These are phyloP conservation scores for Thelaira solivaga DNA, from an alignment of 2,888 invertebrate species.

Conservation along the genomic window DNA sequence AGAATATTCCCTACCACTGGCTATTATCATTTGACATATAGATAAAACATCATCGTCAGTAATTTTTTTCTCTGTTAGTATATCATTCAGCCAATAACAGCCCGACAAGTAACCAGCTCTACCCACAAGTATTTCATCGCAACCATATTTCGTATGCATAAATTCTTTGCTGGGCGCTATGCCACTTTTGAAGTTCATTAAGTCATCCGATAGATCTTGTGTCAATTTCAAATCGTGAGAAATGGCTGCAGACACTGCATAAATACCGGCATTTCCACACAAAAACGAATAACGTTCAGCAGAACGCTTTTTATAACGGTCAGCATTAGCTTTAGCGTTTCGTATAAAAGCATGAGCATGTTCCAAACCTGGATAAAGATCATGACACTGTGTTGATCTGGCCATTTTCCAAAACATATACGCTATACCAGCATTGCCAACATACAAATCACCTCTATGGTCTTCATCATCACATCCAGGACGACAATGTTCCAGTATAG, in stretches of 20 bases:
- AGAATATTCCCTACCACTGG: conserved; percentile 85
- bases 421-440: conserved; percentile 80
- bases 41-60: conserved; percentile 79
- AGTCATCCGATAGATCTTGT: conserved; percentile 75
- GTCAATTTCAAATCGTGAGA: conserved; percentile 77
- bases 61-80: conserved; percentile 71
- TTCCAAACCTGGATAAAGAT: conserved; percentile 79
- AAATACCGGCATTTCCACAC: conserved; percentile 88
- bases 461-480: conserved; percentile 72
- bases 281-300: conserved; percentile 85
- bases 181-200: conserved; percentile 74
- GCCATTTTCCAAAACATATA: conserved; percentile 86
- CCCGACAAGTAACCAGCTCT: conserved; percentile 90
- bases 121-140: conserved; percentile 91
- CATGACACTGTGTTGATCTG: conserved; percentile 77
- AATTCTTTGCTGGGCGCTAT: conserved; percentile 78
- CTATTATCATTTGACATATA: conserved; percentile 83
- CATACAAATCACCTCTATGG: conserved; percentile 75
- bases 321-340: conserved; percentile 80
- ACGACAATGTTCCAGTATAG: conserved; percentile 74
- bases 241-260: conserved; percentile 84
- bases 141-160: conserved; percentile 82
- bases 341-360: conserved; percentile 81
- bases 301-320: conserved; percentile 76
- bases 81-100: conserved; percentile 82